These are phyloP conservation scores for Microcebus griseorufus DNA, from an alignment of 2,113 vertebrate species.

Conservation along the genomic window DNA sequence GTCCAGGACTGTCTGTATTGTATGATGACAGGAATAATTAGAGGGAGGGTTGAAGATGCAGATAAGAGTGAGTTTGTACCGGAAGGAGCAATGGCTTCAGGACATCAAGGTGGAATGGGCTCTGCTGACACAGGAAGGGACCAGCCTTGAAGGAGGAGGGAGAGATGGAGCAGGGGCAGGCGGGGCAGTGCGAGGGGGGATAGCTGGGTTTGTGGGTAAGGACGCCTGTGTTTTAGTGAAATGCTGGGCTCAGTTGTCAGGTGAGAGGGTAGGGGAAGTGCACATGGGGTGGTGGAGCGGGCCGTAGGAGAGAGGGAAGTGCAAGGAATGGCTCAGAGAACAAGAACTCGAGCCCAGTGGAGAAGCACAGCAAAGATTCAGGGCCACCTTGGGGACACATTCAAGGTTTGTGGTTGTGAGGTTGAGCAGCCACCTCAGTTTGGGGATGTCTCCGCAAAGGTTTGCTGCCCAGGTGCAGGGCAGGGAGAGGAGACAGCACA, in stretches of 20 bases:
- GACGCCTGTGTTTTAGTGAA: rapidly evolving
- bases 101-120: not conserved
- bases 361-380: too few species aligned
- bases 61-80: rapidly evolving
- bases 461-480: not conserved
- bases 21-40: not conserved
- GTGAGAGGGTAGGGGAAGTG: not conserved
- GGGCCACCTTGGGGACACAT: rapidly evolving
- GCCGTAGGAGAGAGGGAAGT: not conserved
- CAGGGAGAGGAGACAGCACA: not conserved
- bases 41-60: rapidly evolving
- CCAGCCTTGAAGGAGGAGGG: not conserved
- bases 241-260: too few species aligned
- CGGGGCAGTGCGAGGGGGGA: rapidly evolving
- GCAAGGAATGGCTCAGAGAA: not conserved
- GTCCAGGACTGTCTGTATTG: too few species aligned
- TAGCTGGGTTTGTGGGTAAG: not conserved
- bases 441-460: not conserved
- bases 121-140: not conserved
- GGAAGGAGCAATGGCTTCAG: not conserved
- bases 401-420: not conserved
- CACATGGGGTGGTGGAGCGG: not conserved
- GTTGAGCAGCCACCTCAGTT: not conserved
- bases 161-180: not conserved
- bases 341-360: too few species aligned